phyloP scores from a whole-genome alignment of 1,140 invertebrate species.

The Zaprionus taronus region DNA sequence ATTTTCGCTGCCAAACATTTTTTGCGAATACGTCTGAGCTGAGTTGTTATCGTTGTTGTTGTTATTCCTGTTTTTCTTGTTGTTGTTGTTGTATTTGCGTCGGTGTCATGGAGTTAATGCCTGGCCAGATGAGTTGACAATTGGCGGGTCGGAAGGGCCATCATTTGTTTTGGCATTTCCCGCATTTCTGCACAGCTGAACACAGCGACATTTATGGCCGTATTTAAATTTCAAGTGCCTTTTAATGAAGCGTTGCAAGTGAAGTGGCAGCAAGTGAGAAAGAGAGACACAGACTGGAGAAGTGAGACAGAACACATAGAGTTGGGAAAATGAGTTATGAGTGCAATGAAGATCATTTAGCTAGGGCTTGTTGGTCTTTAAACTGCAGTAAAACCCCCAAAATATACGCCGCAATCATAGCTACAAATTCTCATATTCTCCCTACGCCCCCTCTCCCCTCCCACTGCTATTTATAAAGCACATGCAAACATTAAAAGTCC shows the following conservation, averaged over 20 bases:
- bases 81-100: slow-evolving; percentile 18
- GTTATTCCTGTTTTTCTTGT: background rate
- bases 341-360: background rate
- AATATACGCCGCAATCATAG: background rate
- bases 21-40: slow-evolving; percentile 36
- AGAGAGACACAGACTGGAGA: background rate
- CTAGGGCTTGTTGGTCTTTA: background rate
- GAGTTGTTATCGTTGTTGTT: background rate
- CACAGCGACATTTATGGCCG: slow-evolving; percentile 56
- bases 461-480: slow-evolving; percentile 3
- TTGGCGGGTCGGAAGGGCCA: slow-evolving; percentile 62
- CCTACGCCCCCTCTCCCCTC: background rate
- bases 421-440: background rate
- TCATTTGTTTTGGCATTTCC: slow-evolving; percentile 63
- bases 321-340: background rate
- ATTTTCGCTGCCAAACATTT: slow-evolving; percentile 72
- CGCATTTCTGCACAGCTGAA: slow-evolving; percentile 20
- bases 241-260: slow-evolving; percentile 57
- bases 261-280: background rate
- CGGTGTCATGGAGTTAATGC: slow-evolving; percentile 64
- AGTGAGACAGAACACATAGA: background rate
- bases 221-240: slow-evolving; percentile 67
- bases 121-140: slow-evolving; percentile 67
- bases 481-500: slow-evolving; percentile 70
- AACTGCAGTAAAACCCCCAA: background rate